These are phyloP conservation scores for Podarcis raffonei DNA, from an alignment of 2,113 vertebrate genomes.

Conservation along the genomic window DNA sequence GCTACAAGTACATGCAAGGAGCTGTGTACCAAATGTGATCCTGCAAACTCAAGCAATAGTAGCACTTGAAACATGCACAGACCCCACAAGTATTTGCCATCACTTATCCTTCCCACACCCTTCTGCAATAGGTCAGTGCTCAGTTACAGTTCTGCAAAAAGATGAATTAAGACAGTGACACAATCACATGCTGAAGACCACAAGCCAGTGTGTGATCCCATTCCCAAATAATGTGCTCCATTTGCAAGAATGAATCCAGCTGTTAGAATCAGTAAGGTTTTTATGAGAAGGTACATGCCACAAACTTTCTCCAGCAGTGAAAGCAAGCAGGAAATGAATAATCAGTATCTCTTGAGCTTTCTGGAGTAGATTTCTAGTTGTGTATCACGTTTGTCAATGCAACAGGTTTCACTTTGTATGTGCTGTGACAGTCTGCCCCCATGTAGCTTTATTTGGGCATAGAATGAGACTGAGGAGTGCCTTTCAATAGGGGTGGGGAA, in stretches of 20 bases:
- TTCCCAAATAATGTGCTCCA: neutral
- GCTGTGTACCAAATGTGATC: neutral
- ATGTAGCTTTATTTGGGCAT: neutral
- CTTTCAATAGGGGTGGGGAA: neutral
- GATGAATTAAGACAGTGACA: neutral
- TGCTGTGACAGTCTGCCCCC: conserved; percentile 4
- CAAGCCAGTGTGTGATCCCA: neutral
- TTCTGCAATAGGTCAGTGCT: neutral
- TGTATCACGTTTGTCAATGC: neutral
- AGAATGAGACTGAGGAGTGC: neutral
- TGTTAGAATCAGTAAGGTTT: neutral
- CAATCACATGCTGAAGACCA: neutral
- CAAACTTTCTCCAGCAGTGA: neutral
- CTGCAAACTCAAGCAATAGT: neutral
- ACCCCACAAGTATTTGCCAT: neutral
- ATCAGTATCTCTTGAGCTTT: neutral
- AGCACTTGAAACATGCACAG: neutral
- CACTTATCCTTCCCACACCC: neutral
- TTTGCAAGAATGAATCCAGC: neutral
- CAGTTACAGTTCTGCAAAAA: neutral
- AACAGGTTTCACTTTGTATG: neutral
- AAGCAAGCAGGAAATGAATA: neutral
- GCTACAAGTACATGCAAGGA: neutral
- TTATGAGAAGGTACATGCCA: neutral
- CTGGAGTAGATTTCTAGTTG: neutral